Percentiles rank a stretch among this genome's conserved stretches.
These are phyloP conservation scores for Lucifuga dentata DNA, from an alignment of 2,113 vertebrate species.

Conservation along the genomic window DNA sequence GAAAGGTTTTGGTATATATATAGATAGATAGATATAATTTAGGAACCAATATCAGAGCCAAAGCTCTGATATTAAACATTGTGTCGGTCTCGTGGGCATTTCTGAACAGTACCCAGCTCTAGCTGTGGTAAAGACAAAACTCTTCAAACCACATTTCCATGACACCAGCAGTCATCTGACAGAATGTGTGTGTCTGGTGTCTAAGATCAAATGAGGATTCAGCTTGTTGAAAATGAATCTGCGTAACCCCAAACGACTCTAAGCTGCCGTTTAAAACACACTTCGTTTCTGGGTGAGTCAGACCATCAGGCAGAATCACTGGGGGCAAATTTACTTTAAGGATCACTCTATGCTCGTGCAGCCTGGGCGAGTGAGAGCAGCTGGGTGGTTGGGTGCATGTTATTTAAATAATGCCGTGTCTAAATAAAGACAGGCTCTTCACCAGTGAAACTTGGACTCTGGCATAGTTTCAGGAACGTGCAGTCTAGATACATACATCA, in stretches of 20 bases:
- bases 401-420: slow-evolving; percentile 57
- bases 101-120: no score
- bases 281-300: slow-evolving; percentile 8
- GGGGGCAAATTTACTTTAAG: slow-evolving; percentile 36
- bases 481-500: slow-evolving; percentile 16
- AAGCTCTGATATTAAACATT: no score
- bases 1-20: no score
- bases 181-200: slow-evolving; percentile 10
- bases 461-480: slow-evolving; percentile 24
- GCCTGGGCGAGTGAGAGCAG: slow-evolving; percentile 21
- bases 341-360: slow-evolving; percentile 13
- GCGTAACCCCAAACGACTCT: not conserved
- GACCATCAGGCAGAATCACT: slow-evolving; percentile 13
- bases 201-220: slow-evolving; percentile 28
- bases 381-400: slow-evolving; percentile 46
- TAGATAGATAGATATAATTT: no score
- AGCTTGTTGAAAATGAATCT: slow-evolving; percentile 24
- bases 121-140: no score
- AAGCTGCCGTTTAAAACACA: not conserved
- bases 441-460: slow-evolving; percentile 40
- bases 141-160: slow-evolving; percentile 15
- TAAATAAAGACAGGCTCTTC: slow-evolving; percentile 55
- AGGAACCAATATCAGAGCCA: no score
- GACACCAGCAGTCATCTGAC: slow-evolving; percentile 10
- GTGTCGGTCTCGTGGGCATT: no score